phyloP scores from a whole-genome alignment of 1,140 invertebrate species.

The Hydropsyche tenuis region DNA sequence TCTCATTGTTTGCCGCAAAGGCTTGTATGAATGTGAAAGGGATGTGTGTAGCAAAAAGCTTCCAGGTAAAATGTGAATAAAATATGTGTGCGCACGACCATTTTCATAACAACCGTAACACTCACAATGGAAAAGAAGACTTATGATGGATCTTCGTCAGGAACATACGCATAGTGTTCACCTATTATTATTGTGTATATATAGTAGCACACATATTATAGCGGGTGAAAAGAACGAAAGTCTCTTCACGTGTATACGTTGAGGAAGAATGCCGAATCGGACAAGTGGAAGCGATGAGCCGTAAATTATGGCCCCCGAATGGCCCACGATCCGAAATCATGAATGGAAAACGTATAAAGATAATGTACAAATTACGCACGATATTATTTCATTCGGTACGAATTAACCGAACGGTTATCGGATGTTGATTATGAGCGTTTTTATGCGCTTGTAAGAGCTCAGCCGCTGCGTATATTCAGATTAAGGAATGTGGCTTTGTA shows the following conservation, averaged over 20 bases:
- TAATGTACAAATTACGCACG: background rate
- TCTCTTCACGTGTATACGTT: background rate
- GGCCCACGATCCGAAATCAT: background rate
- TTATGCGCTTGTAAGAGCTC: background rate
- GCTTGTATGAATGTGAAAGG: background rate
- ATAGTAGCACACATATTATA: background rate
- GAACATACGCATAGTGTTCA: slow-evolving; percentile 39
- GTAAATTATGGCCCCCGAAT: background rate
- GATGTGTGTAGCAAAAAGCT: no score
- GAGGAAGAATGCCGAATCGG: background rate
- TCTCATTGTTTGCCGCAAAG: no score
- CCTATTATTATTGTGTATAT: slow-evolving; percentile 20
- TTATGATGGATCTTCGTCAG: slow-evolving; percentile 47
- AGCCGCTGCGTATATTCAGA: background rate
- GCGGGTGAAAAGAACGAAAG: slow-evolving; percentile 15
- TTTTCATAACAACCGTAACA: slow-evolving; percentile 44
- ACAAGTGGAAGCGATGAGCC: slow-evolving; percentile 17
- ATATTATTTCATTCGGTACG: background rate
- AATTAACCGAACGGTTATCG: background rate
- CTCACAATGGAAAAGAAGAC: slow-evolving; percentile 36
- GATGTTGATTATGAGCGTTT: background rate
- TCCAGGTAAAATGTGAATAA: slow-evolving; percentile 38
- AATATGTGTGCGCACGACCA: slow-evolving; percentile 37
- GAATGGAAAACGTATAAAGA: background rate
- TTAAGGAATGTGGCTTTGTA: slow-evolving; percentile 26